Percentiles rank a stretch among this genome's conserved stretches.
These are phyloP conservation scores for Phoxinus dragarum DNA, from an alignment of 2,797 vertebrate species.

Conservation along the genomic window DNA sequence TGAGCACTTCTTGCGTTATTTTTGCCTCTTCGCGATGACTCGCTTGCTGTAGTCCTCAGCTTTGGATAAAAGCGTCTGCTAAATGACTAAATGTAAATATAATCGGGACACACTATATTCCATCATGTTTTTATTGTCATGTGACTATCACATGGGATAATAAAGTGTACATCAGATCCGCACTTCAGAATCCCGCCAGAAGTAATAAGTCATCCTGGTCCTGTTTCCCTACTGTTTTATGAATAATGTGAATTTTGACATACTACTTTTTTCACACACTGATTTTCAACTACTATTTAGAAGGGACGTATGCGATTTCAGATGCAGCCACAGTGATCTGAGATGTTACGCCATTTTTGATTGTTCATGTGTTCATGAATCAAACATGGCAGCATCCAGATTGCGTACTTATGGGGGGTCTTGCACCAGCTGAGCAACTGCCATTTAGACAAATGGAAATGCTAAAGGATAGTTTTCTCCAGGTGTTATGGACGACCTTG, in stretches of 20 bases:
- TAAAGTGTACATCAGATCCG: background rate
- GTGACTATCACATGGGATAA: background rate
- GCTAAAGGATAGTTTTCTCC: background rate
- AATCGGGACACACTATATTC: background rate
- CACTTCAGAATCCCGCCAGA: background rate
- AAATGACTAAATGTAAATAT: no score
- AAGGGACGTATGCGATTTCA: background rate
- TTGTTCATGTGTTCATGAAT: background rate
- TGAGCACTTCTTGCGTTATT: no score
- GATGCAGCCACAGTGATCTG: background rate
- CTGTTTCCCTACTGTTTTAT: background rate
- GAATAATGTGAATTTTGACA: background rate
- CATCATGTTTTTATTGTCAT: background rate
- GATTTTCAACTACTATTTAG: background rate
- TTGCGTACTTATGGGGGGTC: background rate
- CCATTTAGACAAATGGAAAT: background rate
- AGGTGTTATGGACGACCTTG: background rate
- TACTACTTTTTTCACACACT: background rate
- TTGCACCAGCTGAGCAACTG: slow-evolving; percentile 1
- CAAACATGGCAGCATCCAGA: background rate
- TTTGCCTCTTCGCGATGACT: no score
- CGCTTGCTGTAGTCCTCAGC: no score
- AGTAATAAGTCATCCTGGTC: background rate
- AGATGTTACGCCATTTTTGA: background rate
- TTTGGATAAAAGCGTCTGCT: no score